Evolutionary conservation across 2,888 invertebrate species (phyloP).

Genomic region (Pheosia tremula): DNA sequence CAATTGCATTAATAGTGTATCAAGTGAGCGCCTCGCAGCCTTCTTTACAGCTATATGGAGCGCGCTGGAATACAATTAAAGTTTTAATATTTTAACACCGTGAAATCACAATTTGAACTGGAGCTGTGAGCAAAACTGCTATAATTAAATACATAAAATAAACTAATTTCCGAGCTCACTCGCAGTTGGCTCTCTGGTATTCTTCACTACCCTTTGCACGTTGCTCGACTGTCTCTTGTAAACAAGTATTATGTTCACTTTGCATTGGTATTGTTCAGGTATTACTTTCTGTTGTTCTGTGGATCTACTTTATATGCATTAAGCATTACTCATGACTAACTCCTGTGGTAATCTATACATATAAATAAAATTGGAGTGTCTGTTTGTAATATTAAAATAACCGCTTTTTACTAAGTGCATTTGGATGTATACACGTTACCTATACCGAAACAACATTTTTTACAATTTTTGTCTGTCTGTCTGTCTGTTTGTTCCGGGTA

Average conservation of each 20-base stretch:
- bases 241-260: conserved; percentile 11
- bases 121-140: conserved; percentile 42
- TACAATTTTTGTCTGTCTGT: no score
- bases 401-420: no score
- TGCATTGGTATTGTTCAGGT: background rate
- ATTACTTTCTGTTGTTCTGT: background rate
- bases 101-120: conserved; percentile 61
- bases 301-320: background rate
- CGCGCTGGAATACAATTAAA: conserved; percentile 73
- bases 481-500: no score
- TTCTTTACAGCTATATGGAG: conserved; percentile 73
- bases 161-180: conserved; percentile 37
- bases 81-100: conserved; percentile 75
- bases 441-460: no score
- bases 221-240: background rate
- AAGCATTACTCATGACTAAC: no score
- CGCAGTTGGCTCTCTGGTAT: conserved; percentile 8
- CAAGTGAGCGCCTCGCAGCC: conserved; percentile 68
- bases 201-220: background rate
- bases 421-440: no score
- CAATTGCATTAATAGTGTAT: conserved; percentile 84
- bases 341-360: no score
- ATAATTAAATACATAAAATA: conserved; percentile 56
- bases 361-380: no score
- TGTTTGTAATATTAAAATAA: no score